Percentiles rank a stretch among this genome's conserved stretches.
Evolutionary conservation across 1,140 invertebrate genomes (phyloP).

Genomic region (Temnothorax curvispinosus): DNA sequence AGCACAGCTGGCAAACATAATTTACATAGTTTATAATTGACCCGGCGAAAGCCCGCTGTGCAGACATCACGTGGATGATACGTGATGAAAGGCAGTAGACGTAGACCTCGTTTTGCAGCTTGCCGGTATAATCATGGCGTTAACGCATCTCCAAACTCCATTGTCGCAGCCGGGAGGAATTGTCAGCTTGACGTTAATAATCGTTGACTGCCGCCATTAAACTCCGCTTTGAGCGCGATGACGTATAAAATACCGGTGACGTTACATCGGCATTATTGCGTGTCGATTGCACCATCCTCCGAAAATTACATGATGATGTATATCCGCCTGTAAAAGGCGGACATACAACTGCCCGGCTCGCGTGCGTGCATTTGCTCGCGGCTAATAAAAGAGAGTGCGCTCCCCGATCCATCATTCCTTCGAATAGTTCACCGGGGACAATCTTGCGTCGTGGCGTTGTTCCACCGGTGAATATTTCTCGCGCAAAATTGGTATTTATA

Average conservation of each 20-base stretch:
- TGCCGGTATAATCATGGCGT: background rate
- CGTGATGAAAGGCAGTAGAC: conserved; percentile 24
- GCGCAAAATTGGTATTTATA: conserved; percentile 18
- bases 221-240: conserved; percentile 19
- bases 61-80: background rate
- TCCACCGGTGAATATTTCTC: background rate
- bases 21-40: conserved; percentile 48
- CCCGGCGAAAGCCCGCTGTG: background rate
- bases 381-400: conserved; percentile 70
- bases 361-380: conserved; percentile 39
- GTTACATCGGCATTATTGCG: conserved; percentile 20
- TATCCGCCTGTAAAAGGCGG: background rate
- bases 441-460: background rate
- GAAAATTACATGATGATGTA: conserved; percentile 20
- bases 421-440: conserved; percentile 54
- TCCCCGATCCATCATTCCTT: conserved; percentile 71
- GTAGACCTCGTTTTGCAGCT: conserved; percentile 6
- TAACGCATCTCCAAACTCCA: background rate
- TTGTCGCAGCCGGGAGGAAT: background rate
- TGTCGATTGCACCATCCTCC: background rate
- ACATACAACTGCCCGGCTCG: background rate
- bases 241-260: background rate
- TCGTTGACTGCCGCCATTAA: conserved; percentile 1
- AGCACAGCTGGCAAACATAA: conserved; percentile 23
- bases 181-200: conserved; percentile 22